Evolutionary conservation across 2,113 vertebrate species (phyloP), one percentile per base, ranked within the genome.

Genomic region (Anguilla japonica): DNA sequence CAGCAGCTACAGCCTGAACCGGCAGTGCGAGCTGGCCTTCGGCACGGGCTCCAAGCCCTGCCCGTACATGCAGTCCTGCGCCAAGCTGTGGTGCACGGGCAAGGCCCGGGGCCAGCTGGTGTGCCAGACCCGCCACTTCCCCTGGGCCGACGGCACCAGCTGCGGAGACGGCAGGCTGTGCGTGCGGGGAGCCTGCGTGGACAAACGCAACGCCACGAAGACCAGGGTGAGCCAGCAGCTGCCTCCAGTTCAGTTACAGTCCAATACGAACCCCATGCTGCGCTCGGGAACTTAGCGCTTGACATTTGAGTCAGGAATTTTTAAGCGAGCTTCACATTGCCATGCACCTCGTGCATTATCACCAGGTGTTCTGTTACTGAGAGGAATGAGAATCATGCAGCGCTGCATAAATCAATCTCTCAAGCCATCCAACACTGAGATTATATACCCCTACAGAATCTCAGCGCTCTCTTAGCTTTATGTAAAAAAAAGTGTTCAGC

Each of bases 51-150:
- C 98, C 85, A 98, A 98, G 92, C 98, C 98, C 1, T 99, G 98
- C 84, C 97, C 97, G 0, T 98, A 99, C 91, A 98, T 98, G 97
- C 98, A 99, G 93, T 96, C 96, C 75, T 99, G 98, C 0, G 93
- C 96, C 87, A 97, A 98, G 80, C 95, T 99, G 22, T 99, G 98
- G 98, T 99, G 98, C 93, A 99, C 98, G 0, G 98, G 98, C 7
- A 98, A 97, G 84, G 98, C 98, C 0, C 96, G 97, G 0, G 97
- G 97, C 0, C 98, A 99, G 90, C 94, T 98, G 82, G 97, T 99
- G 86, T 99, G 98, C 88, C 98, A 99, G 96, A 99, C 98, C 0
- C 96, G 98, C 0, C 98, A 99, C 93, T 99, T 99, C 91, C 98
- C 98, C 20, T 99, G 98, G 98, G 98, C 98, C 0, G 98, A 99